Percentiles rank a stretch among this genome's conserved stretches.
Conservation (phyloP, 1,140 invertebrate genomes). For the Drosophila ficusphila region DNA sequence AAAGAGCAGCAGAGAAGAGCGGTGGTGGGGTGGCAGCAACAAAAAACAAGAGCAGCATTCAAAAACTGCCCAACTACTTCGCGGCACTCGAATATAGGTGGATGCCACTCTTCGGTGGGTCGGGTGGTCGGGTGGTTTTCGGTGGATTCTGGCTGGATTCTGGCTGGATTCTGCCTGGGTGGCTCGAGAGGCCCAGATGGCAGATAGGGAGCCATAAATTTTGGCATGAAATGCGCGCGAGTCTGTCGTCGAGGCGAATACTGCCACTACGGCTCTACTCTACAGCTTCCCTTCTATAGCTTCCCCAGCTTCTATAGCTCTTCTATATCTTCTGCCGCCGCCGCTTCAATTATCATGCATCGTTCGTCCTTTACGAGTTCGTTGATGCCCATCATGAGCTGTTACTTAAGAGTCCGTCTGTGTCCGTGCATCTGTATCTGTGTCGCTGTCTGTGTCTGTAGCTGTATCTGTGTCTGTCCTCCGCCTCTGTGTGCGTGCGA, state of each 20-base stretch:
- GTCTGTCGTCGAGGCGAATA: constrained; percentile 14
- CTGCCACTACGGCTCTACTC: too few relatives aligned
- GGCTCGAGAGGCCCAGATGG: constrained; percentile 23
- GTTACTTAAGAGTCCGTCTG: constrained; percentile 49
- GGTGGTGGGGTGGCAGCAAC: background rate
- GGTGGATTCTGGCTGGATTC: background rate
- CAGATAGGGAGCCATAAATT: constrained; percentile 45
- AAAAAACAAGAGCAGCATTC: constrained; percentile 25
- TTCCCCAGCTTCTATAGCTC: background rate
- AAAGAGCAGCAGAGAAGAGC: background rate
- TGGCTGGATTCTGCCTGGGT: too few relatives aligned
- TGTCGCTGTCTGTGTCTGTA: background rate
- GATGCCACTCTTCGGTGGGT: background rate
- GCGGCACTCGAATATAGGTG: constrained; percentile 2
- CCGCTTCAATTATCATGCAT: constrained; percentile 56
- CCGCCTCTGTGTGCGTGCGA: background rate
- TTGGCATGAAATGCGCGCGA: constrained; percentile 41
- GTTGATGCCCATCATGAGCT: constrained; percentile 60
- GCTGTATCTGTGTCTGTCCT: background rate
- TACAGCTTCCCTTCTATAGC: background rate
- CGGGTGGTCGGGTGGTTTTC: background rate
- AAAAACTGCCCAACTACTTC: constrained; percentile 48
- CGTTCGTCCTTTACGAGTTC: constrained; percentile 65
- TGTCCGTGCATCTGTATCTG: background rate
- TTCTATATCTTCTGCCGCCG: background rate